These are phyloP conservation scores for Antheraea assamensis DNA, from an alignment of 2,888 invertebrate genomes.

Conservation along the genomic window DNA sequence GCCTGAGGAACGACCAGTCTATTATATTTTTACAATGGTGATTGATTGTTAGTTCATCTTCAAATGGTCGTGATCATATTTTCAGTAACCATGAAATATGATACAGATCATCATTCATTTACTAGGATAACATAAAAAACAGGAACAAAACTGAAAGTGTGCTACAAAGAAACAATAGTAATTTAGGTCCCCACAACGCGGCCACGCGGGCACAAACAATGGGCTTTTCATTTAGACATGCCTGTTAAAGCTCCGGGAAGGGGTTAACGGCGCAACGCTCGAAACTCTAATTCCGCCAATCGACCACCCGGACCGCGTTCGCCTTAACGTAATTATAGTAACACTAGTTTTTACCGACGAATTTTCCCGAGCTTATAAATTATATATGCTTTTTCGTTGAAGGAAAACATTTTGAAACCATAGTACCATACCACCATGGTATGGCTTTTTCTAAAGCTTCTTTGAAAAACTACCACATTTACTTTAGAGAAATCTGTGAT, in stretches of 20 bases:
- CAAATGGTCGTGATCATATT: background rate
- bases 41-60: background rate
- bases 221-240: constrained; percentile 27
- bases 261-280: constrained; percentile 34
- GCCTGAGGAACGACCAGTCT: too few relatives aligned
- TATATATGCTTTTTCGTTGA: too few relatives aligned
- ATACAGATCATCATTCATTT: background rate
- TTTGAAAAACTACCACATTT: too few relatives aligned
- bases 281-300: constrained; percentile 64
- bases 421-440: too few relatives aligned
- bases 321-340: constrained; percentile 21
- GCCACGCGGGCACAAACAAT: constrained; percentile 16
- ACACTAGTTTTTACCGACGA: background rate
- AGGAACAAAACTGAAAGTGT: background rate
- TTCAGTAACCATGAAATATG: background rate
- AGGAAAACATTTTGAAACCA: too few relatives aligned
- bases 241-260: constrained; percentile 26
- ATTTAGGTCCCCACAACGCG: constrained; percentile 18
- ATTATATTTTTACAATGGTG: background rate
- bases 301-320: constrained; percentile 53
- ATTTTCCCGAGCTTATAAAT: background rate
- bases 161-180: constrained; percentile 17
- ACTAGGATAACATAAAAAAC: background rate
- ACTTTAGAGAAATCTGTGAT: too few relatives aligned
- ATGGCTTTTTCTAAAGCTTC: too few relatives aligned